These are phyloP conservation scores for Epinotia demarniana DNA, from an alignment of 2,888 invertebrate genomes.

Conservation along the genomic window DNA sequence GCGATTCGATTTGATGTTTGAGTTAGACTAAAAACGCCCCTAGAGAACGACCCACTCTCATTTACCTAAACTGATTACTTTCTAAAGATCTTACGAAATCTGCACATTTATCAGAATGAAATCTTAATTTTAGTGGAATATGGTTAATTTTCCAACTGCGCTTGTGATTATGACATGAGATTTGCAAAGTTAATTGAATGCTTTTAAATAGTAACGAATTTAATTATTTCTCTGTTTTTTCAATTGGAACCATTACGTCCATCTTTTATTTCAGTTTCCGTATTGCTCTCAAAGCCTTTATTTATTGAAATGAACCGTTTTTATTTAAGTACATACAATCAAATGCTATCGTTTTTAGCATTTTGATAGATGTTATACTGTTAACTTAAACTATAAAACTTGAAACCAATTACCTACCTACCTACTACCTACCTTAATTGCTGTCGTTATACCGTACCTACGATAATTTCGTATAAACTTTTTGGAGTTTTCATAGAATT, in stretches of 20 bases:
- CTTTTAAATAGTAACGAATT: background rate
- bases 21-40: slow-evolving; percentile 29
- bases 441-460: too few relatives aligned
- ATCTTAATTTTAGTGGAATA: background rate
- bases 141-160: background rate
- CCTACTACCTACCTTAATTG: too few relatives aligned
- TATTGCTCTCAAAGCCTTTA: background rate
- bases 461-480: too few relatives aligned
- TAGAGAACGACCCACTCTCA: background rate
- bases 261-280: background rate
- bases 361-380: too few relatives aligned
- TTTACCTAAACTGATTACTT: background rate
- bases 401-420: too few relatives aligned
- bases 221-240: slow-evolving; percentile 10
- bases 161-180: background rate
- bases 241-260: background rate
- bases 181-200: background rate
- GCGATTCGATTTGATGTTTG: slow-evolving; percentile 40
- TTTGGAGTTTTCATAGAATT: too few relatives aligned
- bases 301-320: background rate
- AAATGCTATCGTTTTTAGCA: too few relatives aligned
- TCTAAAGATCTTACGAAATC: background rate
- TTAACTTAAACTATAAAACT: too few relatives aligned
- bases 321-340: background rate
- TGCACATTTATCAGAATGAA: background rate